Base-by-base conservation (phyloP, 2,888 invertebrate species). In the Chydorus sphaericus region DNA sequence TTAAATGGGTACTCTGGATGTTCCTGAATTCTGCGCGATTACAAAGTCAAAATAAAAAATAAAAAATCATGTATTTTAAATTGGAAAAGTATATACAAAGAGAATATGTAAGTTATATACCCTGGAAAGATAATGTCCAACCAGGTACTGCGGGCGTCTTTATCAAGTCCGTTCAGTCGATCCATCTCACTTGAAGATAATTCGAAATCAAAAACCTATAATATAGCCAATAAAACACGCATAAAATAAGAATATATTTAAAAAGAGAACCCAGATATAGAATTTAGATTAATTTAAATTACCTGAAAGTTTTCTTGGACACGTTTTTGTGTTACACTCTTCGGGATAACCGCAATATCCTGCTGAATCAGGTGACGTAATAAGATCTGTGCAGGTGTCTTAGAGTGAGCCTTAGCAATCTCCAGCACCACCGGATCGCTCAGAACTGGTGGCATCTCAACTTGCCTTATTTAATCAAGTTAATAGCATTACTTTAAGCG, bases 311-410 rank as follows among this genome's bases (percentile, higher is more conserved):
- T 92, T 70, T 85, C 78, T 63, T 75, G 74, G 20, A 92, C 78
- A 59, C 90, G 77, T 6, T 71, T 66, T 0, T 80, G 71, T 68
- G 82, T 83, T 4, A 82, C 82, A 67, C 89, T 90, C 69, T 91
- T 92, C 4, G 91, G 90, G 64, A 92, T 88, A 36, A 81, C 80
- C 8, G 77, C 77, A 30, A 89, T 69, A 10, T 81, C 83, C 49
- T 77, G 77, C 67, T 91, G 86, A 8, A 86, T 64, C 14, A 79
- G 72, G 69, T 82, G 82, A 51, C 83, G 77, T 3, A 92, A 70
- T 37, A 86, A 70, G 31, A 85, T 71, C 70, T 91, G 90, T 4
- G 88, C 88, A 1, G 83, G 73, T 0, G 81, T 77, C 66, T 84
- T 86, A 0, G 71, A 69, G 64, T 81, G 76, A 62, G 72, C 77